Base-by-base conservation (phyloP, 2,888 invertebrate species). In the Venusia cambrica region DNA sequence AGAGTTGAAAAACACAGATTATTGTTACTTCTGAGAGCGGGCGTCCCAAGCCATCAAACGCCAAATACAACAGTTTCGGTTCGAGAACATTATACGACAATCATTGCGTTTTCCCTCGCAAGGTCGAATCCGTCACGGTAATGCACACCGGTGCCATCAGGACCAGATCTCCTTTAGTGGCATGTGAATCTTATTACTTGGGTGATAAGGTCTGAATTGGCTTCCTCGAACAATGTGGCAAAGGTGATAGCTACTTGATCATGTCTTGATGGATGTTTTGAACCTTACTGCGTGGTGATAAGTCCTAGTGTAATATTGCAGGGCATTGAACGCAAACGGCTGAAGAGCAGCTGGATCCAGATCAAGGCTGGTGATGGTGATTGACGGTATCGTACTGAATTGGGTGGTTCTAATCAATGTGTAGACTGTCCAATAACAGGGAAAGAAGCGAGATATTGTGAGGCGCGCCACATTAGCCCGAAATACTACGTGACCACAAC, bases 101-200 rank as follows among this genome's bases (percentile, higher is more conserved):
- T 30, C 15, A 45, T 41, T 47, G 37, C 39, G 35, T 41, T 38
- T 41, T 42, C 38, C 19, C 26, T 36, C 26, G 31, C 47, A 52
- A 49, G 51, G 49, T 45, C 44, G 31, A 38, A 47, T 45, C 33
- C 27, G 36, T 34, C 32, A 45, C 38, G 33, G 41, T 22, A 40
- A 42, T 42, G 33, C 39, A 34, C 38, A 41, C 34, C 28, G 31
- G 27, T 19, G 17, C 17, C 29, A 21, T 26, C 27, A 22, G 17
- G 10, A 7, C 19, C 22, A 22, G 20, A 15, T 18, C 25, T 18
- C 7, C 12, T 15, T 10, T 21, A 12, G 24, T 20, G n/a, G n/a
- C n/a, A 11, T 22, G 8, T 14, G 11, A 19, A 2, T 20, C 19
- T 19, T 25, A 20, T 14, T 5, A n/a, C 20, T n/a, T 26, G 25